Evolutionary conservation across 2,113 vertebrate species (phyloP), one percentile per base, ranked within the genome.

Genomic region (Xerus inauris): DNA sequence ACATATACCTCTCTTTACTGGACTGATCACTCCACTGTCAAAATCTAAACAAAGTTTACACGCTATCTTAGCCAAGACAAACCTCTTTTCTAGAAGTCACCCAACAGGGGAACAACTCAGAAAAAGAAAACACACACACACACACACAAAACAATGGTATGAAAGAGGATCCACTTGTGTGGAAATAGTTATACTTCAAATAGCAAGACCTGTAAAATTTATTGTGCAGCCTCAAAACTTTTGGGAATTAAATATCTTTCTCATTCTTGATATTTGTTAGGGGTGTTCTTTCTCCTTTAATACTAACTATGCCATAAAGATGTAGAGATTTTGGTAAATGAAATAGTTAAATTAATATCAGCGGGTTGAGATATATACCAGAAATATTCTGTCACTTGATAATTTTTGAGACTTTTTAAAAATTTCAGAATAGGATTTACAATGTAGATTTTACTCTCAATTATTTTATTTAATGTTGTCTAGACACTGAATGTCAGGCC

Each of bases 191-290:
- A 95, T 85, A 96, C 94, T 95, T 98, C 97, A 98, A 98, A 97
- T 97, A 95, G 97, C 92, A 97, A 38, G 93, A 94, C 75, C 97
- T 96, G 93, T 94, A 79, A 82, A 98, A 98, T 96, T 98, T 57
- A 98, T 97, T 98, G 86, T 51, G 4, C 42, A 47, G 13, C 9
- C 30, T 92, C 94, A 91, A 95, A 83, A 96, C 83, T 79, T 97
- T 98, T 97, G 96, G 59, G 71, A 94, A 97, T 96, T 98, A 98
- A 98, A 98, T 98, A 99, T 98, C 98, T 99, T 98, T 97, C 97
- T 97, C 97, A 98, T 98, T 98, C 98, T 98, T 98, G 96, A 59
- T 96, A 92, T 97, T 98, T 97, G 45, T 97, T 96, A 97, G 97
- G 73, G 96, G 94, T 98, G 97, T 97, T 98, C 96, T 97, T 97